Conservation (phyloP, 2,797 vertebrate species). For the Gymnopithys bicolor region DNA sequence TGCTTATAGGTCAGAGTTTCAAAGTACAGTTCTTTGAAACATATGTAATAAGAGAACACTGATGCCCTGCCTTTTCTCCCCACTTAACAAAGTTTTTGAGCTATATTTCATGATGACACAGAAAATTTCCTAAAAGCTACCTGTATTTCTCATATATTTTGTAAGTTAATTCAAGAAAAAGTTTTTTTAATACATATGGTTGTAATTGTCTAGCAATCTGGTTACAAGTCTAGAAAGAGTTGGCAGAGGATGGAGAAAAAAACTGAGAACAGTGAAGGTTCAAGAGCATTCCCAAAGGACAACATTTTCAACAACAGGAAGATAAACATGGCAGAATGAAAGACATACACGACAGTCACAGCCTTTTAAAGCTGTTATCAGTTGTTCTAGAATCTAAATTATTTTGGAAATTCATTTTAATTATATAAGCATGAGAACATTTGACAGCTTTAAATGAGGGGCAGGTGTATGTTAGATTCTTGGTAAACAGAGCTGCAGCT, state of each 20-base stretch:
- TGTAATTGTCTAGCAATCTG: conserved; percentile 59
- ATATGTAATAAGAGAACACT: neutral
- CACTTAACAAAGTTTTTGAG: conserved; percentile 23
- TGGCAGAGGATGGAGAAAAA: conserved; percentile 70
- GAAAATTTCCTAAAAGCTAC: neutral
- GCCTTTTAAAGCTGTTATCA: conserved; percentile 22
- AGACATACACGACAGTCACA: neutral
- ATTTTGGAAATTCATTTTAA: conserved; percentile 51
- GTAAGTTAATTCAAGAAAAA: neutral
- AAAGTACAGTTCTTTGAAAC: conserved; percentile 54
- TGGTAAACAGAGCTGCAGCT: conserved; percentile 32
- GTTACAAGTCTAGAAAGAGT: conserved; percentile 63
- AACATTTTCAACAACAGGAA: conserved; percentile 37
- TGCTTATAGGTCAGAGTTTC: conserved; percentile 63
- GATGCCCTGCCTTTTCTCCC: neutral
- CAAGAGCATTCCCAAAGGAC: conserved; percentile 54
- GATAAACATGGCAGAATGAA: conserved; percentile 35
- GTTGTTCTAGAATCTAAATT: conserved; percentile 42
- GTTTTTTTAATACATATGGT: conserved; percentile 32
- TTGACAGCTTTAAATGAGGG: conserved; percentile 26
- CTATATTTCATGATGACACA: neutral
- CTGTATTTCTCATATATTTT: neutral
- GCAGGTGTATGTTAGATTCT: conserved; percentile 47
- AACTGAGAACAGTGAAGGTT: conserved; percentile 32
- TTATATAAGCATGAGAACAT: conserved; percentile 42